These are phyloP conservation scores for Trichopria drosophilae DNA, from an alignment of 2,888 invertebrate genomes.

Conservation along the genomic window DNA sequence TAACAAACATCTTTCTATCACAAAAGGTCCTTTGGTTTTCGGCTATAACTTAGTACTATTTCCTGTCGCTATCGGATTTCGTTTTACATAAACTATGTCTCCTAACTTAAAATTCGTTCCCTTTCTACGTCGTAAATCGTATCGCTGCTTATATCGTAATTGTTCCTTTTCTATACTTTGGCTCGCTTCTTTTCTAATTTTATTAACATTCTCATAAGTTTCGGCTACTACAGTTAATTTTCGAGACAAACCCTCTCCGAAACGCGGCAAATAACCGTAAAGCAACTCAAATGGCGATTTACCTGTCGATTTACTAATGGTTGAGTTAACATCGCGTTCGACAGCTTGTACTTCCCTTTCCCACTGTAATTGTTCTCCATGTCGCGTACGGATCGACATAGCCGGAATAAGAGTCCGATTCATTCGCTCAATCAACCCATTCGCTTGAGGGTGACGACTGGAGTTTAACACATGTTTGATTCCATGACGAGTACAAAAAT, in stretches of 20 bases:
- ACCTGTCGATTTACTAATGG: background rate
- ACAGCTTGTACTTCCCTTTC: background rate
- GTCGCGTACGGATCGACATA: constrained; percentile 11
- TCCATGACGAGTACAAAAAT: constrained; percentile 28
- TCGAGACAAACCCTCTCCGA: constrained; percentile 16
- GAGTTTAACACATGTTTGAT: constrained; percentile 31
- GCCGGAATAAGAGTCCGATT: constrained; percentile 29
- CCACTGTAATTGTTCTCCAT: constrained; percentile 15
- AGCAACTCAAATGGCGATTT: background rate
- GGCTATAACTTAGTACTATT: constrained; percentile 16
- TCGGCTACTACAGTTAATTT: background rate
- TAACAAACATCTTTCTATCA: constrained; percentile 3
- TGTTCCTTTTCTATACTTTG: constrained; percentile 21
- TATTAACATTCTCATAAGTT: constrained; percentile 9
- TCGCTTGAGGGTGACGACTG: constrained; percentile 33
- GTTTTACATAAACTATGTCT: constrained; percentile 17
- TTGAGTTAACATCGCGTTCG: background rate
- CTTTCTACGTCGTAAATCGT: constrained; percentile 12
- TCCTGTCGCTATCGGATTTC: constrained; percentile 8
- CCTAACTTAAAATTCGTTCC: constrained; percentile 13
- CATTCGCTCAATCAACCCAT: constrained; percentile 32
- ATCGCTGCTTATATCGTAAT: constrained; percentile 16
- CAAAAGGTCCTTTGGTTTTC: constrained; percentile 17
- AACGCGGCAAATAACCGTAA: constrained; percentile 12
- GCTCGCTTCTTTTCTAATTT: too few relatives aligned